Percentiles rank a stretch among this genome's conserved stretches.
Evolutionary conservation across 1,140 invertebrate species (phyloP).

Genomic region (Hycleus phaleratus): DNA sequence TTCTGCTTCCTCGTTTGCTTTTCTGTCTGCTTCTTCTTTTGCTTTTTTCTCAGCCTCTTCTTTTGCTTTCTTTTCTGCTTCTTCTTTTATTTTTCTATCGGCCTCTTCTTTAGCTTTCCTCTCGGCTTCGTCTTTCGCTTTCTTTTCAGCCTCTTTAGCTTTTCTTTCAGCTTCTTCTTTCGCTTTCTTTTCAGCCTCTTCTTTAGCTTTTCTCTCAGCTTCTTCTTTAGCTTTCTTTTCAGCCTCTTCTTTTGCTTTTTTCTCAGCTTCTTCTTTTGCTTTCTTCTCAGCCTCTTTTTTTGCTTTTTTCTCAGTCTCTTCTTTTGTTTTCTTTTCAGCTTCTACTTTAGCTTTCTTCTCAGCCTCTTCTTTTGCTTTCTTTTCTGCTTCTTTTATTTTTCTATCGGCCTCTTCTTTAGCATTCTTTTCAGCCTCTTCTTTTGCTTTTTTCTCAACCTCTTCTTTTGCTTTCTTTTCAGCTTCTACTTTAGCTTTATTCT

Average conservation of each 20-base stretch:
- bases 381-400: conserved; percentile 21
- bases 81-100: conserved; percentile 21
- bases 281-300: conserved; percentile 30
- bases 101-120: conserved; percentile 21
- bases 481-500: conserved; percentile 23
- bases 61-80: conserved; percentile 20
- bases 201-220: conserved; percentile 38
- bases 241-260: conserved; percentile 29
- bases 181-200: conserved; percentile 23
- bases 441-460: conserved; percentile 16
- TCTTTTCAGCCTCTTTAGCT: conserved; percentile 24
- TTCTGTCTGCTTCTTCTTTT: conserved; percentile 21
- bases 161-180: conserved; percentile 35
- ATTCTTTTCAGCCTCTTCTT: conserved; percentile 22
- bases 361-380: conserved; percentile 19
- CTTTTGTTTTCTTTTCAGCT: conserved; percentile 34
- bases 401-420: conserved; percentile 19
- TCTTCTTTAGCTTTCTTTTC: conserved; percentile 37
- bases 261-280: conserved; percentile 23
- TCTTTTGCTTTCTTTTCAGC: conserved; percentile 18
- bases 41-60: conserved; percentile 23
- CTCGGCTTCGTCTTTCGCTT: conserved; percentile 17
- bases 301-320: conserved; percentile 38
- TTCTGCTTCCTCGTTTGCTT: conserved; percentile 30
- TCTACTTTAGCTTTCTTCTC: conserved; percentile 26